Percentiles rank a stretch among this genome's conserved stretches.
These are phyloP conservation scores for Cataglyphis altisquamis DNA, from an alignment of 2,888 invertebrate genomes.

Conservation along the genomic window DNA sequence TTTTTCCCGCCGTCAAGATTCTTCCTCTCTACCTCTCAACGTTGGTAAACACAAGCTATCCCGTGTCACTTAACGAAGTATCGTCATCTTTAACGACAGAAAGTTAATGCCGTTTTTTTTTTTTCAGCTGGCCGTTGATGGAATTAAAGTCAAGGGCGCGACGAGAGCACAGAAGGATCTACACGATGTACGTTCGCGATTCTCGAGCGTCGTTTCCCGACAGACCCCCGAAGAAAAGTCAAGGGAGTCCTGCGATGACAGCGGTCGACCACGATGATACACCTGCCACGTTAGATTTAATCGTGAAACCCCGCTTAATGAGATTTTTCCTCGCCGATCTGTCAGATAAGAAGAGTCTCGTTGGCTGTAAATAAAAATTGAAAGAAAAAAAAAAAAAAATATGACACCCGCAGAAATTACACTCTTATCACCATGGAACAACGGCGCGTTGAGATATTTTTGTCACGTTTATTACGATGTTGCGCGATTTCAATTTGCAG, in stretches of 20 bases:
- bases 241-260: slow-evolving; percentile 32
- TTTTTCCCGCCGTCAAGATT: slow-evolving; percentile 40
- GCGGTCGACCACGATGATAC: slow-evolving; percentile 34
- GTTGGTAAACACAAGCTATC: slow-evolving; percentile 56
- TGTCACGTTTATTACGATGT: not conserved
- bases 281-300: slow-evolving; percentile 68
- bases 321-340: slow-evolving; percentile 18
- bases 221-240: slow-evolving; percentile 52
- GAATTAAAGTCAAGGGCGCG: slow-evolving; percentile 68
- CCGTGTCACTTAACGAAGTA: slow-evolving; percentile 62
- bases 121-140: slow-evolving; percentile 62
- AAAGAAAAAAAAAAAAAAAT: not conserved
- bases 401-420: not conserved
- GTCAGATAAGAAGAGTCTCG: slow-evolving; percentile 18
- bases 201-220: slow-evolving; percentile 57
- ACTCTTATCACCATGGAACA: not conserved
- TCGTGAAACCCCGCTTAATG: slow-evolving; percentile 34
- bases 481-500: not conserved
- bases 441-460: slow-evolving; percentile 7
- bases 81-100: slow-evolving; percentile 67
- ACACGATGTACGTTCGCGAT: slow-evolving; percentile 65
- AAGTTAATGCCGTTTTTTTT: slow-evolving; percentile 67
- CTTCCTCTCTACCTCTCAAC: slow-evolving; percentile 27
- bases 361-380: not conserved
- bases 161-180: slow-evolving; percentile 33